These are phyloP conservation scores for Aricia agestis DNA, from an alignment of 1,140 invertebrate genomes.

Conservation along the genomic window DNA sequence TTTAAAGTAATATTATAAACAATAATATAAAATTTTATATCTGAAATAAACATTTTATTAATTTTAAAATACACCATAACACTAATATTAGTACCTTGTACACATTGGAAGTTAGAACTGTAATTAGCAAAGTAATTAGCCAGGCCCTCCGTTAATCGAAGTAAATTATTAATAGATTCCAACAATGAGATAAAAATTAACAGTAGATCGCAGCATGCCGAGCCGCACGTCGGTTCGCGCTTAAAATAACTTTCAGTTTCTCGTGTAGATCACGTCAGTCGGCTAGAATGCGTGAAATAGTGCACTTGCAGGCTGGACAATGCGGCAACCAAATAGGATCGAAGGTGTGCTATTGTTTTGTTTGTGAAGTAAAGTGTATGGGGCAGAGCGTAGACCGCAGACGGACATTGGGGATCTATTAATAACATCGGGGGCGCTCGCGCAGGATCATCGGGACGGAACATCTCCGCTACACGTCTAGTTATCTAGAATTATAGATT, in stretches of 20 bases:
- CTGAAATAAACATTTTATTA: too few species aligned
- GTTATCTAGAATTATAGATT: background rate
- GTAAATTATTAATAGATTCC: constrained; percentile 4
- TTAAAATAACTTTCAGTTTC: constrained; percentile 39
- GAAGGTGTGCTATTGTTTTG: constrained; percentile 81
- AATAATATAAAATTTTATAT: too few species aligned
- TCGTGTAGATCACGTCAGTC: background rate
- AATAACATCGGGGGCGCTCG: constrained; percentile 26
- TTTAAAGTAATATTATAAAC: too few species aligned
- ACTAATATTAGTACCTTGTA: too few species aligned
- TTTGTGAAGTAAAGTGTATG: constrained; percentile 25
- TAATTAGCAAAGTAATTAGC: too few species aligned
- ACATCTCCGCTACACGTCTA: background rate
- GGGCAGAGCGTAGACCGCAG: constrained; percentile 5
- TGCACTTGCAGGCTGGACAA: constrained; percentile 94
- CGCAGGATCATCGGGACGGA: background rate
- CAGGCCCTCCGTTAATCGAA: background rate
- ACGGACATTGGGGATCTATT: constrained; percentile 31
- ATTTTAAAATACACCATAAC: too few species aligned
- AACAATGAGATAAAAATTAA: constrained; percentile 2
- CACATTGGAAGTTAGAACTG: too few species aligned
- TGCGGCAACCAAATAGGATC: constrained; percentile 97
- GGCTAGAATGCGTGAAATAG: constrained; percentile 92
- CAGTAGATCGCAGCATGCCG: constrained; percentile 6
- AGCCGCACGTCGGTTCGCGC: constrained; percentile 30